phyloP scores from a whole-genome alignment of 2,113 vertebrate genomes.

The Gulo gulo region DNA sequence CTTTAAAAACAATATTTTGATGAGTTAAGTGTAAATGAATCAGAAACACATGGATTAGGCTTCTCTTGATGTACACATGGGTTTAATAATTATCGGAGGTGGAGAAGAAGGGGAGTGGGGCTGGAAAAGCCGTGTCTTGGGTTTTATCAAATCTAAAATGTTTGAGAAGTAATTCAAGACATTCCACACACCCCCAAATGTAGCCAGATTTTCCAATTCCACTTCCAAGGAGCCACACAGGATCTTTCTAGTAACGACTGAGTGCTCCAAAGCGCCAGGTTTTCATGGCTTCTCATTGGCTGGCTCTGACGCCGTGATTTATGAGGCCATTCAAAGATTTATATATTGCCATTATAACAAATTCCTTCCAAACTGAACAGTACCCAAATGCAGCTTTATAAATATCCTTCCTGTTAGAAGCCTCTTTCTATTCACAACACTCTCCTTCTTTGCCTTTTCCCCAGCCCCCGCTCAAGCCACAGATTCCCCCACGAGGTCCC shows the following conservation, averaged over 20 bases:
- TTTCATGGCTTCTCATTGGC: slow-evolving; percentile 66
- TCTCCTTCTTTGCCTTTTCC: slow-evolving; percentile 51
- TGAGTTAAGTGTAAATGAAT: slow-evolving; percentile 82
- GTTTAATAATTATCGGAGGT: slow-evolving; percentile 74
- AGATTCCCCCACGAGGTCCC: slow-evolving; percentile 55
- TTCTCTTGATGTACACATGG: slow-evolving; percentile 78
- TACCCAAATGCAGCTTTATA: slow-evolving; percentile 72
- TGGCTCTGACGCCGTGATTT: slow-evolving; percentile 51
- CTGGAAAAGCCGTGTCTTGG: slow-evolving; percentile 70
- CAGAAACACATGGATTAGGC: slow-evolving; percentile 80
- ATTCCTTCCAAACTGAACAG: slow-evolving; percentile 70
- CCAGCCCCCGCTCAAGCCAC: not conserved
- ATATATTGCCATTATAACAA: slow-evolving; percentile 76
- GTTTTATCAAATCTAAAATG: slow-evolving; percentile 80
- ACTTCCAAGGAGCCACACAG: slow-evolving; percentile 70
- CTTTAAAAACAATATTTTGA: slow-evolving; percentile 80
- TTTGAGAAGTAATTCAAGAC: slow-evolving; percentile 78
- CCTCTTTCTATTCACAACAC: slow-evolving; percentile 68
- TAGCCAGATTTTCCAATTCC: slow-evolving; percentile 74
- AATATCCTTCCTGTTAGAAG: slow-evolving; percentile 74
- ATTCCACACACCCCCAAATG: slow-evolving; percentile 69
- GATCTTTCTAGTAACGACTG: slow-evolving; percentile 68
- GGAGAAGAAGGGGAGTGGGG: not conserved
- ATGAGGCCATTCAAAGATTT: slow-evolving; percentile 73
- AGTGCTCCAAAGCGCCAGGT: slow-evolving; percentile 11